Conservation (phyloP, 2,797 vertebrate genomes). For the Sebastes ruberrimus region DNA sequence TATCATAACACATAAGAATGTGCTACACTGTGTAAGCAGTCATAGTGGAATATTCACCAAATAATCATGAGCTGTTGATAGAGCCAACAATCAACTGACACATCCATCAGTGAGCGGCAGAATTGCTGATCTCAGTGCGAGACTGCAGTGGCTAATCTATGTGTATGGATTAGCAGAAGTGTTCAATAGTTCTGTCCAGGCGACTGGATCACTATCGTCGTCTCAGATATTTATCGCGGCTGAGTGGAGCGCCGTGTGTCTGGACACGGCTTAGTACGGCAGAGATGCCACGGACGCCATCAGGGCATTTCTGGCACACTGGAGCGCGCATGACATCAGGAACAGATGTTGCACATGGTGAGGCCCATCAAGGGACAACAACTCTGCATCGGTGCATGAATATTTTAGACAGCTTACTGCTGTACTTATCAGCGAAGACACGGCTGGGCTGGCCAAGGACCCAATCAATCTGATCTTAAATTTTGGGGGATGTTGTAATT, state of each 20-base stretch:
- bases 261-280: constrained; percentile 51
- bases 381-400: constrained; percentile 79
- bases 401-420: constrained; percentile 81
- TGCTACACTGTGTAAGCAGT: not conserved
- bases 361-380: constrained; percentile 77
- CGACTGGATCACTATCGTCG: constrained; percentile 57
- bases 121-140: constrained; percentile 73
- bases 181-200: constrained; percentile 69
- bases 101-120: constrained; percentile 70
- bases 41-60: constrained; percentile 45
- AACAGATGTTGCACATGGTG: constrained; percentile 81
- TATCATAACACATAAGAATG: constrained; percentile 1
- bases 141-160: constrained; percentile 69
- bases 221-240: constrained; percentile 69
- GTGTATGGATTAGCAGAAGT: constrained; percentile 67
- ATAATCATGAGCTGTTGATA: constrained; percentile 63
- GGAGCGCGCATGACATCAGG: constrained; percentile 75
- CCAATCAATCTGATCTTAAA: constrained; percentile 61
- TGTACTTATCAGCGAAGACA: constrained; percentile 75
- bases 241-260: constrained; percentile 48
- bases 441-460: constrained; percentile 50
- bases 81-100: constrained; percentile 66
- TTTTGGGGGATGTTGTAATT: constrained; percentile 45
- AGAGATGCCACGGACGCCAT: constrained; percentile 61
- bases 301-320: constrained; percentile 75